Evolutionary conservation across 2,888 invertebrate genomes (phyloP).

Genomic region (Brachypalpus laphriformis): DNA sequence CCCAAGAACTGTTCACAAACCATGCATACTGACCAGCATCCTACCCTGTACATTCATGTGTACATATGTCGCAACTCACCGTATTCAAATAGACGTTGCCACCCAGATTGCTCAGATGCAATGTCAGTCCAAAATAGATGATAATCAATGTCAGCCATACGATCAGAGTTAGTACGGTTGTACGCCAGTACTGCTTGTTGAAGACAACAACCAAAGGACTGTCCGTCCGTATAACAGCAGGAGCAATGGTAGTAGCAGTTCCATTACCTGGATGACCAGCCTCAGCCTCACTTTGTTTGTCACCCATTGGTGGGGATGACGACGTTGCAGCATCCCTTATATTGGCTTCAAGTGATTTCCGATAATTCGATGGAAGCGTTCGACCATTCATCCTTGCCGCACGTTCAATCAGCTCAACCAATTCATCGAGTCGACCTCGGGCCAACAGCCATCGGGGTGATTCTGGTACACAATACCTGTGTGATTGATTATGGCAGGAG

Average conservation of each 20-base stretch:
- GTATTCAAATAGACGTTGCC: constrained; percentile 89
- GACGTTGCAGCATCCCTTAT: constrained; percentile 41
- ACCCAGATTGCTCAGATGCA: constrained; percentile 89
- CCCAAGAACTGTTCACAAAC: not conserved
- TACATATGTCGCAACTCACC: constrained; percentile 84
- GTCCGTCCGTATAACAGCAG: constrained; percentile 50
- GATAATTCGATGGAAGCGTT: constrained; percentile 86
- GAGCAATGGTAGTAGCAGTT: constrained; percentile 27
- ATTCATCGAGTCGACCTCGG: constrained; percentile 87
- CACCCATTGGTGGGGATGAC: constrained; percentile 77
- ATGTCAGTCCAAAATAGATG: constrained; percentile 90
- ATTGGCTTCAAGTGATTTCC: constrained; percentile 84
- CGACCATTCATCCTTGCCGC: constrained; percentile 87
- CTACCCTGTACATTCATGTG: not conserved
- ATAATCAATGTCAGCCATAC: constrained; percentile 90
- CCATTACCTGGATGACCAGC: constrained; percentile 73
- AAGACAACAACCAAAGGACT: constrained; percentile 87
- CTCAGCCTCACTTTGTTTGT: constrained; percentile 79
- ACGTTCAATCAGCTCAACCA: constrained; percentile 86
- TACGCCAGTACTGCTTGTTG: constrained; percentile 86
- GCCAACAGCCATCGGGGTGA: constrained; percentile 91
- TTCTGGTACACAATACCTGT: constrained; percentile 89
- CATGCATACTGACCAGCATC: not conserved
- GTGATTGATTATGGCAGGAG: constrained; percentile 64
- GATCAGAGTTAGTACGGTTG: constrained; percentile 87